Evolutionary conservation across 2,797 vertebrate species (phyloP).

Genomic region (Sciurus vulgaris): DNA sequence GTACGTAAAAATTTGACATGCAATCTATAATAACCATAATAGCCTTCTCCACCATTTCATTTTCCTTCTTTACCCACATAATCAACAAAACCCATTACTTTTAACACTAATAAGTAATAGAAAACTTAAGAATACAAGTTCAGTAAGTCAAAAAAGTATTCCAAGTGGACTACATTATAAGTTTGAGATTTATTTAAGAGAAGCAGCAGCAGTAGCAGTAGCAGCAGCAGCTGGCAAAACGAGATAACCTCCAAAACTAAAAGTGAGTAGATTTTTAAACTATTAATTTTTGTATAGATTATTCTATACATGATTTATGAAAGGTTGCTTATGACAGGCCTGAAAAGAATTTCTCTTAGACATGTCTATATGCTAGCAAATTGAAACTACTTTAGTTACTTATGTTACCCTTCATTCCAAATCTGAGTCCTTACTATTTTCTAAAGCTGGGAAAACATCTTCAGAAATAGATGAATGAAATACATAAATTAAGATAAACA

Average conservation of each 20-base stretch:
- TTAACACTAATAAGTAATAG: constrained; percentile 26
- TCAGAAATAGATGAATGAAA: constrained; percentile 18
- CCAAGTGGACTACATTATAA: too few relatives aligned
- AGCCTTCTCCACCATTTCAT: not conserved
- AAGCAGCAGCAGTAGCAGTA: not conserved
- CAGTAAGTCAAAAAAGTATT: too few relatives aligned
- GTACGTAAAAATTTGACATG: not conserved
- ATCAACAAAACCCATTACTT: not conserved
- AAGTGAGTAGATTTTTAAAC: not conserved
- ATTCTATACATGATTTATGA: constrained; percentile 2
- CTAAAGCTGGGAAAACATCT: constrained; percentile 47
- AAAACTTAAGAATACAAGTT: constrained; percentile 42
- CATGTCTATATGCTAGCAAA: not conserved
- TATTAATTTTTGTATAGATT: not conserved
- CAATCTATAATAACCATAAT: not conserved
- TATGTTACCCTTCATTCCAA: constrained; percentile 21
- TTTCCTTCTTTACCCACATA: not conserved
- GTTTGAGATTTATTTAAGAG: too few relatives aligned
- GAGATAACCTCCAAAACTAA: constrained; percentile 30
- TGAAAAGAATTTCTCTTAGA: constrained; percentile 33
- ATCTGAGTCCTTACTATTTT: constrained; percentile 28
- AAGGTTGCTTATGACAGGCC: not conserved
- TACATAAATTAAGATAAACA: constrained; percentile 44
- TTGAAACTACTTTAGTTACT: constrained; percentile 6
- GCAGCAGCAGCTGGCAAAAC: not conserved